Conservation (phyloP, 2,888 invertebrate genomes). For the Notodonta ziczac region DNA sequence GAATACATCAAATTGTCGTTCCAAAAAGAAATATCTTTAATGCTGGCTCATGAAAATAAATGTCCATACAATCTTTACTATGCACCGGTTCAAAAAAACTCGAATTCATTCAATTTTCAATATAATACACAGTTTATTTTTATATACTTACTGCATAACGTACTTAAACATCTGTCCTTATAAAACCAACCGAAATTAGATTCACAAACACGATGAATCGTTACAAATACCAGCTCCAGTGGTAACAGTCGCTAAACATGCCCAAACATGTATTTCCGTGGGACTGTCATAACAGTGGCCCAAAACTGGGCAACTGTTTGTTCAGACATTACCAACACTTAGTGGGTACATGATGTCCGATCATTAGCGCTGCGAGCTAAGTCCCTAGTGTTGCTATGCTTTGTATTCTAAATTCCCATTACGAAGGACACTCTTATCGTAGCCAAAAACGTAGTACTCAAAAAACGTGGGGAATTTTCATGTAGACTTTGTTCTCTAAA, state of each 20-base stretch:
- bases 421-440: background rate
- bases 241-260: slow-evolving; percentile 53
- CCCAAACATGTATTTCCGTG: slow-evolving; percentile 68
- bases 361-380: slow-evolving; percentile 48
- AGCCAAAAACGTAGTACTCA: too few relatives aligned
- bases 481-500: too few relatives aligned
- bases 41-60: too few relatives aligned
- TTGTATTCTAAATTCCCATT: background rate
- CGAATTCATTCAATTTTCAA: too few relatives aligned
- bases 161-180: slow-evolving; percentile 3
- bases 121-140: background rate
- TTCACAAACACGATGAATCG: slow-evolving; percentile 39
- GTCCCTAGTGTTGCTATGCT: slow-evolving; percentile 26
- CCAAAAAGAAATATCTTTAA: too few relatives aligned
- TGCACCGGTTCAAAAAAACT: too few relatives aligned
- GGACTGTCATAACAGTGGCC: slow-evolving; percentile 55
- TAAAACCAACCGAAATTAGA: slow-evolving; percentile 16
- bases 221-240: slow-evolving; percentile 46
- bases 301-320: slow-evolving; percentile 51
- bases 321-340: slow-evolving; percentile 58
- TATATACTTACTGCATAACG: background rate
- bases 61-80: too few relatives aligned
- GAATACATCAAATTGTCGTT: too few relatives aligned
- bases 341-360: slow-evolving; percentile 59
- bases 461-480: too few relatives aligned